Conservation (phyloP, 2,888 invertebrate species). For the Temnothorax ravouxi region DNA sequence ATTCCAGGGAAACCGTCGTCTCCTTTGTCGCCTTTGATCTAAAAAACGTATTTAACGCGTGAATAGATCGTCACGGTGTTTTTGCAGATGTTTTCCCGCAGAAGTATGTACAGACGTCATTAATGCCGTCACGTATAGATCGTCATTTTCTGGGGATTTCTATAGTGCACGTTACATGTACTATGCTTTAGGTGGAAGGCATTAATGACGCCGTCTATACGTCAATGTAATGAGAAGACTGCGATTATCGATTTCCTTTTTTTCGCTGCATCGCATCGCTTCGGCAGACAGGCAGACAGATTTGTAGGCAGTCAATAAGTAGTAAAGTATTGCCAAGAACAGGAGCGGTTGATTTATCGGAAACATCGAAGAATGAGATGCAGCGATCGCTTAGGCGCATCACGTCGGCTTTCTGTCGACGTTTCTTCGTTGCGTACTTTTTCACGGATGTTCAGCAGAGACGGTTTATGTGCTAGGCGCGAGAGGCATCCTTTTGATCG, state of each 20-base stretch:
- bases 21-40: slow-evolving; percentile 91
- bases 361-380: slow-evolving; percentile 45
- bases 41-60: slow-evolving; percentile 35
- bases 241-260: slow-evolving; percentile 1
- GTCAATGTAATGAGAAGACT: not conserved
- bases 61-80: not conserved
- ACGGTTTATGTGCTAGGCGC: slow-evolving; percentile 40
- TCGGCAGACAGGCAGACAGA: slow-evolving; percentile 17
- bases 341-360: slow-evolving; percentile 42
- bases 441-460: slow-evolving; percentile 40
- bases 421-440: slow-evolving; percentile 38
- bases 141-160: too few species aligned
- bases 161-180: too few species aligned
- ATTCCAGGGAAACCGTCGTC: slow-evolving; percentile 88
- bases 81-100: not conserved
- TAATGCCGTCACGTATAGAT: too few species aligned
- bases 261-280: not conserved
- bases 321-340: slow-evolving; percentile 13
- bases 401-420: slow-evolving; percentile 53
- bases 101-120: too few species aligned
- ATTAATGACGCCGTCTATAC: too few species aligned
- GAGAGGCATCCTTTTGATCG: slow-evolving; percentile 37
- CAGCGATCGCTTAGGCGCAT: slow-evolving; percentile 51
- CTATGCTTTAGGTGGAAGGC: too few species aligned
- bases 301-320: slow-evolving; percentile 32